These are phyloP conservation scores for Stegana nigrithorax DNA, from an alignment of 2,888 invertebrate genomes.

Conservation along the genomic window DNA sequence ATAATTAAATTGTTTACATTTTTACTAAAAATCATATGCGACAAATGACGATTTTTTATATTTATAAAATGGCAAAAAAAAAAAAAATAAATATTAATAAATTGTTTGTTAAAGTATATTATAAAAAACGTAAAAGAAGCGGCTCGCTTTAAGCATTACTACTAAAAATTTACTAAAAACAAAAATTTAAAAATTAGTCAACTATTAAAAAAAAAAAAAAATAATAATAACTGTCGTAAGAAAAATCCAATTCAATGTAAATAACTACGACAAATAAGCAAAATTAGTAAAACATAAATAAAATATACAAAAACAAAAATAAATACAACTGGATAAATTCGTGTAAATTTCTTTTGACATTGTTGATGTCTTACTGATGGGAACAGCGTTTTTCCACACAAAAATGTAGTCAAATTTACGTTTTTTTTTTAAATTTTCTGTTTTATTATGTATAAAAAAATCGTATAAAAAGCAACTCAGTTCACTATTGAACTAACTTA, in stretches of 20 bases:
- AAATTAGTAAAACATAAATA: neutral
- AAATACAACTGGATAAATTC: no score
- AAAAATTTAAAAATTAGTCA: neutral
- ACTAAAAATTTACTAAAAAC: neutral
- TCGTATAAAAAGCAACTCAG: constrained; percentile 35
- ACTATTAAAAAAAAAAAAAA: neutral
- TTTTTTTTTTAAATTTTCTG: constrained; percentile 4
- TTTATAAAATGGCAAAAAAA: constrained; percentile 43
- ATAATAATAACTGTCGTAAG: neutral
- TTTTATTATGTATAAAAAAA: constrained; percentile 51
- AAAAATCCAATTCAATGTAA: neutral
- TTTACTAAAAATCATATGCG: constrained; percentile 39
- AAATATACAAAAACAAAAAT: constrained; percentile 1
- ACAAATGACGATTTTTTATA: constrained; percentile 58
- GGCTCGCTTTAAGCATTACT: constrained; percentile 27
- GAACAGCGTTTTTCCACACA: no score
- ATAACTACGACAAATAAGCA: neutral
- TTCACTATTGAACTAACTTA: constrained; percentile 1
- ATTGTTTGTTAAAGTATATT: constrained; percentile 47
- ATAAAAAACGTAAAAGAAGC: constrained; percentile 27
- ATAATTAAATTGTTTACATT: constrained; percentile 53
- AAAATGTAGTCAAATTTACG: neutral
- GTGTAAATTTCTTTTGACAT: no score
- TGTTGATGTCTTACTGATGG: no score
- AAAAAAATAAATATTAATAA: constrained; percentile 21